Evolutionary conservation across 2,113 vertebrate genomes (phyloP).

Genomic region (Petromus typicus): DNA sequence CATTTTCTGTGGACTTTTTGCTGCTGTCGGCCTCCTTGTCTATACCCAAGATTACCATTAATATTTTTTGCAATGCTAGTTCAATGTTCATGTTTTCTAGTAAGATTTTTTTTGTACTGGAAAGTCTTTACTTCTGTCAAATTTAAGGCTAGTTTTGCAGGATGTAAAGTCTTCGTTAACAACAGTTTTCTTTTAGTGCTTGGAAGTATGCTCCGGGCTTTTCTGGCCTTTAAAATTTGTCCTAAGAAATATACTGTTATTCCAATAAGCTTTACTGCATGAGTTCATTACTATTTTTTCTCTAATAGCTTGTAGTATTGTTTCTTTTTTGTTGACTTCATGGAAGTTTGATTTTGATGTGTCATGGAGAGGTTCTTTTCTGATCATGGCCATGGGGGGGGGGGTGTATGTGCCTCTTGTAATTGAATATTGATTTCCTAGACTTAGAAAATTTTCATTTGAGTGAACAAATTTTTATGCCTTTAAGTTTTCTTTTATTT

Average conservation of each 20-base stretch:
- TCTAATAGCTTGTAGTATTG: neutral
- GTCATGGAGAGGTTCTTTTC: neutral
- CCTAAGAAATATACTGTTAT: neutral
- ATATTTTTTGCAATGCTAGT: neutral
- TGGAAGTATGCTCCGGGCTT: neutral
- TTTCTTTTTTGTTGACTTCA: neutral
- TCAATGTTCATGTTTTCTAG: neutral
- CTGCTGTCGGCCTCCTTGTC: neutral
- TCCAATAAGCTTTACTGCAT: neutral
- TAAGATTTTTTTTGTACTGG: neutral
- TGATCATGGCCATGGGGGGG: neutral
- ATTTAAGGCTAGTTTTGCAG: neutral
- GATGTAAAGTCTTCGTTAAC: neutral
- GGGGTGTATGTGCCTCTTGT: neutral
- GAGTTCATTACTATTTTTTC: neutral
- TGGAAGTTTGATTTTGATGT: neutral
- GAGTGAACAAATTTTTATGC: neutral
- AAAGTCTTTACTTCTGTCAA: neutral
- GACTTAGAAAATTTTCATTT: neutral
- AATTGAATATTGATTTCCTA: neutral
- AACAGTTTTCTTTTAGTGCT: neutral
- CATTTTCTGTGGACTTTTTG: neutral
- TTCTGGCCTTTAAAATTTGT: neutral
- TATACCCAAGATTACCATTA: neutral
- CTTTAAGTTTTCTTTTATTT: neutral